Base-by-base conservation (phyloP, 2,113 vertebrate genomes). In the Genyomyrus donnyi region DNA sequence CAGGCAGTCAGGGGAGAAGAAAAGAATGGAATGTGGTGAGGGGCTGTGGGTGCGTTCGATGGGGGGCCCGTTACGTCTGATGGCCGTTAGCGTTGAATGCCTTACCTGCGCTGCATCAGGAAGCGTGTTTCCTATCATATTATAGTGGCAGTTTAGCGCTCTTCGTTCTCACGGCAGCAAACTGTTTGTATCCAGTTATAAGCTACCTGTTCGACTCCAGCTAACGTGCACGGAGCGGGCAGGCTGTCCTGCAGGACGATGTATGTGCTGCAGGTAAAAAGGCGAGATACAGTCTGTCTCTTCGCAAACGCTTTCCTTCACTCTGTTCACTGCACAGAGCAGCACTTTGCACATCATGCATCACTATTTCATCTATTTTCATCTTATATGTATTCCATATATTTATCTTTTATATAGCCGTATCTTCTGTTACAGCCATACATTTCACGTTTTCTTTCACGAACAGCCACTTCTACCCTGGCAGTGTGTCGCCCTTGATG, bases 1-100 rank as follows among this genome's bases (percentile, higher is more conserved):
- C 92, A 93, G 94, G 95, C 93, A 92, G 93, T 91, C 91, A n/a
- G 90, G 92, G 93, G 94, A 93, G 93, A 93, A 95, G 92, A 91
- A 93, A 91, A 89, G 88, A 95, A 94, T 96, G 96, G 96, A 96
- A 96, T 96, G 95, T 96, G 95, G 95, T 85, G 45, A n/a, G 83
- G 42, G 39, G 83, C n/a, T 45, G 21, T 10, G 83, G 83, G 83
- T 24, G 45, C 7, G 27, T 31, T 70, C n/a, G 3, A 31, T 13
- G 83, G 83, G 83, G 24, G 39, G 24, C 45, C 83, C 5, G 39
- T 42, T 85, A 21, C 19, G 83, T 24, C 48, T 85, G 83, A 48
- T 48, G 46, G 10, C 39, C 5, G 6, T 85, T 46, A 46, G 42
- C 24, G 1, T 1, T 10, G 19, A 24, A 4, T 4, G 42, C 83